Conservation (phyloP, 2,888 invertebrate genomes). For the Ophraella communa region DNA sequence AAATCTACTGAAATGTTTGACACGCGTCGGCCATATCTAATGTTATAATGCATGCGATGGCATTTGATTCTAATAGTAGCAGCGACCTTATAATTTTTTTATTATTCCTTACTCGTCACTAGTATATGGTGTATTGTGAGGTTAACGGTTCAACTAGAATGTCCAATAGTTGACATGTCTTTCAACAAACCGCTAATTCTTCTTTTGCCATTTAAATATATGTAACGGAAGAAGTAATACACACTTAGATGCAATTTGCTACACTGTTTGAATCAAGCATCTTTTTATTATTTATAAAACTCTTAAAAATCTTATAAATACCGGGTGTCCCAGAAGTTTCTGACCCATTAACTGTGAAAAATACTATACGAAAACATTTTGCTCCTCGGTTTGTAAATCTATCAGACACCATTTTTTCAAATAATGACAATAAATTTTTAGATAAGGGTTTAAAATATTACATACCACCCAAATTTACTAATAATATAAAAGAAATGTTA, state of each 20-base stretch:
- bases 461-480: too few species aligned
- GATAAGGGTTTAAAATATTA: too few species aligned
- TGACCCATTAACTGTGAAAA: too few species aligned
- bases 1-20: neutral
- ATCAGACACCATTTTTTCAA: too few species aligned
- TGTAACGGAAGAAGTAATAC: neutral
- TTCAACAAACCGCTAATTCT: neutral
- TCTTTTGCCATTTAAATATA: neutral
- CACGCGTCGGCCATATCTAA: slow-evolving; percentile 5
- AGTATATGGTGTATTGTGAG: neutral
- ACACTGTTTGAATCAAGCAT: neutral
- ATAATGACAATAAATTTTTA: too few species aligned
- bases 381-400: too few species aligned
- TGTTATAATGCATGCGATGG: neutral
- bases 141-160: neutral
- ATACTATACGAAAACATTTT: too few species aligned
- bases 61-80: neutral
- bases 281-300: neutral
- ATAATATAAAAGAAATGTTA: too few species aligned
- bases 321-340: too few species aligned
- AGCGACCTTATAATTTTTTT: neutral
- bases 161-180: neutral
- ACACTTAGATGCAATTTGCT: neutral
- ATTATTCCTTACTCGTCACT: slow-evolving; percentile 3
- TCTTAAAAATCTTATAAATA: too few species aligned